A percentile compares a stretch with the other conserved stretches of the same genome.
These are phyloP conservation scores for Sebastes flavidus DNA, from an alignment of 2,797 vertebrate genomes.

Conservation along the genomic window DNA sequence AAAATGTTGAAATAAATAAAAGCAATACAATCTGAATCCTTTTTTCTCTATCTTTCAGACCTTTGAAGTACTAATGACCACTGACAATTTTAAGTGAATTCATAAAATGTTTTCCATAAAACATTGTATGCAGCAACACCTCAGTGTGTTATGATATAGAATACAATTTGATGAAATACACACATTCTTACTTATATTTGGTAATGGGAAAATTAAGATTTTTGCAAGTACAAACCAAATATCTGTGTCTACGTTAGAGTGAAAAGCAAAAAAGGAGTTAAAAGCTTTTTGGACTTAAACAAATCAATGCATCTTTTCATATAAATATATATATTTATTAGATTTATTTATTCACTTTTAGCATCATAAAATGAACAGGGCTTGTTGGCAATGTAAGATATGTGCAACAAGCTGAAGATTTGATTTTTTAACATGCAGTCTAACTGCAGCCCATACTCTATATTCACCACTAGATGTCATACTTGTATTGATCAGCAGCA, in stretches of 20 bases:
- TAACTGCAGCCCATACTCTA: neutral
- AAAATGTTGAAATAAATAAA: neutral
- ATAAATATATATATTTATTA: neutral
- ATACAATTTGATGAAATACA: neutral
- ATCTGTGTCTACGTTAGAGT: neutral
- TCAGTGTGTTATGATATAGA: neutral
- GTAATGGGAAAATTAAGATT: neutral
- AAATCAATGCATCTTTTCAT: neutral
- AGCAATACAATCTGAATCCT: neutral
- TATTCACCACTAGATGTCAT: conserved; percentile 44
- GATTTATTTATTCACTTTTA: neutral
- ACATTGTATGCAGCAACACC: too few species aligned
- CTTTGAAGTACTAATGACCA: neutral
- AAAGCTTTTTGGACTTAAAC: neutral
- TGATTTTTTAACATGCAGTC: neutral
- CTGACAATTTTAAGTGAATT: neutral
- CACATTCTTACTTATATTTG: neutral
- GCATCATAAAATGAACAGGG: neutral
- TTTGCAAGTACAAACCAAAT: neutral
- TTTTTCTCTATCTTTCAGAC: neutral
- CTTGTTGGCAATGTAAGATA: neutral
- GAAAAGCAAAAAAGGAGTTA: neutral
- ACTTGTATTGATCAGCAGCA: neutral
- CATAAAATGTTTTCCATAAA: neutral
- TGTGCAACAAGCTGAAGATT: neutral